phyloP scores from a whole-genome alignment of 2,888 invertebrate genomes.

The Agrilus biguttatus region DNA sequence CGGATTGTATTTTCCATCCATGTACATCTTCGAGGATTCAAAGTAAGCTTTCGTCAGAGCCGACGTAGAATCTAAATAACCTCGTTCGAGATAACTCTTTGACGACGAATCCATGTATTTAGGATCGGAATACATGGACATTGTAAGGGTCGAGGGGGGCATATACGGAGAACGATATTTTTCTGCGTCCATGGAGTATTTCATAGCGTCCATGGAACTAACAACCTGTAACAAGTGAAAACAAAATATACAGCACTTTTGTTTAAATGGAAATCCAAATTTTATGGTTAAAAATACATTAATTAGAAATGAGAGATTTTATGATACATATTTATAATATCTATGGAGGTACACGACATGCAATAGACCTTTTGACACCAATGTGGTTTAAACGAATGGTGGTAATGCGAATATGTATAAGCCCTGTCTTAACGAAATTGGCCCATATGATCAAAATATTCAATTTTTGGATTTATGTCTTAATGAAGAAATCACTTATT shows the following conservation, averaged over 20 bases:
- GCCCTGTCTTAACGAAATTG: no score
- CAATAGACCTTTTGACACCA: no score
- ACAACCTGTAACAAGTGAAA: constrained; percentile 45
- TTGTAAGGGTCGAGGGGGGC: constrained; percentile 43
- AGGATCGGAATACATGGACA: constrained; percentile 60
- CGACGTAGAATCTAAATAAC: constrained; percentile 50
- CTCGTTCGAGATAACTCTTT: constrained; percentile 43
- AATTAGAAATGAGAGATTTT: no score
- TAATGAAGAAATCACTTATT: no score
- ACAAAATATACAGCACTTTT: neutral
- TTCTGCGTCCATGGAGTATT: constrained; percentile 63
- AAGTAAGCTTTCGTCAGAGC: constrained; percentile 60
- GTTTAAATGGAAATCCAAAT: no score
- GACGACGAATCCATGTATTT: constrained; percentile 45
- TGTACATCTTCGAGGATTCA: constrained; percentile 54
- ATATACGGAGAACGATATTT: constrained; percentile 60
- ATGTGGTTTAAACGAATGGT: no score
- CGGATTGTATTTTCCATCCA: constrained; percentile 39
- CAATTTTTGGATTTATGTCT: no score
- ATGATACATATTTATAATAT: no score
- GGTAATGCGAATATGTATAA: no score
- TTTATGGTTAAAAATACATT: no score
- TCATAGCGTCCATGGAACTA: constrained; percentile 64
- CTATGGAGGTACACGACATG: no score
- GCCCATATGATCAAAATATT: no score